phyloP scores from a whole-genome alignment of 2,888 invertebrate species.

The Leptopterna dolabrata region DNA sequence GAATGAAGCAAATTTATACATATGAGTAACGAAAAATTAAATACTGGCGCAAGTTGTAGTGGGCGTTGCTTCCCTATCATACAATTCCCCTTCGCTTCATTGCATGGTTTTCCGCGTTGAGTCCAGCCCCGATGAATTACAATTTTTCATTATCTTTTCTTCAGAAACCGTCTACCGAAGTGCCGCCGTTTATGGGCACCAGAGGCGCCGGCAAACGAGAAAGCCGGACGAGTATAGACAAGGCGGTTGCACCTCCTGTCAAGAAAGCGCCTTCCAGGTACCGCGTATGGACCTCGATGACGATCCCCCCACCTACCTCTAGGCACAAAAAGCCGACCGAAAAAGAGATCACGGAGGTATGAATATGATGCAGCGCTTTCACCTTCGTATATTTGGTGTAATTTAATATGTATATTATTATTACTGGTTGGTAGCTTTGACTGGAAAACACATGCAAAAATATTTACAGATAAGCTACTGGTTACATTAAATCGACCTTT shows the following conservation, averaged over 20 bases:
- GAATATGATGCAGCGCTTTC: not conserved
- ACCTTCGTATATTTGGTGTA: not conserved
- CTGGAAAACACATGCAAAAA: no score
- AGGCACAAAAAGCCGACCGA: slow-evolving; percentile 82
- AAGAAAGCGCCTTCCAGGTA: slow-evolving; percentile 69
- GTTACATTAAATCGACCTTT: no score
- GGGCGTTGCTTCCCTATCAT: no score
- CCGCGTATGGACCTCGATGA: slow-evolving; percentile 74
- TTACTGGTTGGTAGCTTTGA: no score
- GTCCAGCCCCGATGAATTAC: not conserved
- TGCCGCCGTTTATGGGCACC: slow-evolving; percentile 38
- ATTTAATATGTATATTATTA: no score
- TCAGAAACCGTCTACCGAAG: not conserved
- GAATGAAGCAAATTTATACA: no score
- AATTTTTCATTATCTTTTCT: not conserved
- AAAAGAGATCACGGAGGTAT: slow-evolving; percentile 80
- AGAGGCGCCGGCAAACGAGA: slow-evolving; percentile 53
- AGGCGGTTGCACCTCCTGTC: slow-evolving; percentile 17
- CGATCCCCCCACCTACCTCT: slow-evolving; percentile 62
- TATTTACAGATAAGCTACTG: no score
- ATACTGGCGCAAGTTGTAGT: no score
- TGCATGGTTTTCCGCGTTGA: not conserved
- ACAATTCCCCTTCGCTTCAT: not conserved
- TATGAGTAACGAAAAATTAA: no score
- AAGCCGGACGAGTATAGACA: slow-evolving; percentile 41